Base-by-base conservation (phyloP, 1,140 invertebrate species). In the Homarus americanus region DNA sequence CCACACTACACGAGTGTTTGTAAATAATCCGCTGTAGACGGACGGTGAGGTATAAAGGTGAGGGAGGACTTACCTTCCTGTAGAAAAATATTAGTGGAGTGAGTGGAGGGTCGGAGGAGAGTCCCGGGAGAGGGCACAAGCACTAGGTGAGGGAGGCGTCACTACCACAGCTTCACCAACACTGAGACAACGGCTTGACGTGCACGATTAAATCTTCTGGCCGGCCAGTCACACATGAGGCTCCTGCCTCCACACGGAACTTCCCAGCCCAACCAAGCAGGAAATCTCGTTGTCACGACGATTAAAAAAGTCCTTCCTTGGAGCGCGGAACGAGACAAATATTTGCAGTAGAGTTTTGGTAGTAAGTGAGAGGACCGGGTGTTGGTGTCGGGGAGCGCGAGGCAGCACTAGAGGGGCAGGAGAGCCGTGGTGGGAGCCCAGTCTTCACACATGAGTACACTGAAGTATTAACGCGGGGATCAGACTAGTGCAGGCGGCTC, bases 381-480 rank as follows among this genome's bases (percentile, higher is more conserved):
- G 53, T 58, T 58, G 53, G 58, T 87, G 53, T 78, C 10, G 63
- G 38, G 7, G 76, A 72, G 76, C 32, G 69, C 41, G 79, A 20
- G 79, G 63, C 41, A 41, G 79, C 69, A 90, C 79, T 75, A 82
- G 69, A 53, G 66, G 87, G 40, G 40, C 32, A 80, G 78, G 85
- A 78, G 85, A 40, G 87, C 53, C n/a, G 87, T 32, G 87, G 58
- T 36, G 78, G 87, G 58, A 63, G 79, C 32, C 79, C 69, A 73
- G 34, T 79, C 87, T 90, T 90, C 87, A 90, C 87, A 90, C 87
- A 90, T 90, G 87, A 90, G 79, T 82, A 90, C 87, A 90, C 87
- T 73, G 72, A 49, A 53, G 87, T 90, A 90, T 90, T 90, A 90
- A 90, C 87, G 44, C 87, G 79, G 87, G 53, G 87, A 90, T 90